Base-by-base conservation (phyloP, 2,888 invertebrate species). In the Aporophyla nigra region DNA sequence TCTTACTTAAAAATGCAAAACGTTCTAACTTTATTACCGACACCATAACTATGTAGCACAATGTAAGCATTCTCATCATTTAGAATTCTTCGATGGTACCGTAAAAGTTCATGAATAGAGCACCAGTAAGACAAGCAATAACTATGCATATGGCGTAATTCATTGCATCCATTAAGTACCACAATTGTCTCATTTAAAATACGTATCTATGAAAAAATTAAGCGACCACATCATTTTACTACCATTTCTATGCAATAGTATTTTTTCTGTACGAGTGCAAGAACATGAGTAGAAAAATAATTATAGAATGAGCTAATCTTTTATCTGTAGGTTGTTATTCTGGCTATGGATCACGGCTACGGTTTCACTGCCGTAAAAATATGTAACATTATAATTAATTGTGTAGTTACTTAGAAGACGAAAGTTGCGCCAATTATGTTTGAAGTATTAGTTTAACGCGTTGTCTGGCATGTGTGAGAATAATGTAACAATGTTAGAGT, bases 331-430 rank as follows among this genome's bases (percentile, higher is more conserved):
- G 76, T 86, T 71, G 51, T 82, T 82, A 71, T 40, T 71, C 77
- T 53, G 46, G 71, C 56, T 71, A 84, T 76, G 88, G 87, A 76
- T 62, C 53, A 58, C 33, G n/a, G 75, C 40, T 71, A 21, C 66
- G 53, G 66, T 86, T 86, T 88, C 88, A 82, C 88, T 88, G 62
- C 63, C 69, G 56, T 74, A 70, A 75, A 74, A 76, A 73, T 78
- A 72, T 76, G 80, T 86, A 69, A 78, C 49, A 74, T 53, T 65
- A 68, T 74, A 74, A 83, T 86, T 74, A 74, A 83, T 86, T 83
- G 59, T 71, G 58, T 71, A 71, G 16, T 66, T 51, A 62, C 49
- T 77, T 83, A 19, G 83, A 84, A 71, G 84, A 83, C 68, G 84
- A 86, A 86, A 83, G 83, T 86, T 71, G 54, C 14, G 33, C 71